Percentiles rank a stretch among this genome's conserved stretches.
phyloP scores from a whole-genome alignment of 2,888 invertebrate species.

The Selenia dentaria region DNA sequence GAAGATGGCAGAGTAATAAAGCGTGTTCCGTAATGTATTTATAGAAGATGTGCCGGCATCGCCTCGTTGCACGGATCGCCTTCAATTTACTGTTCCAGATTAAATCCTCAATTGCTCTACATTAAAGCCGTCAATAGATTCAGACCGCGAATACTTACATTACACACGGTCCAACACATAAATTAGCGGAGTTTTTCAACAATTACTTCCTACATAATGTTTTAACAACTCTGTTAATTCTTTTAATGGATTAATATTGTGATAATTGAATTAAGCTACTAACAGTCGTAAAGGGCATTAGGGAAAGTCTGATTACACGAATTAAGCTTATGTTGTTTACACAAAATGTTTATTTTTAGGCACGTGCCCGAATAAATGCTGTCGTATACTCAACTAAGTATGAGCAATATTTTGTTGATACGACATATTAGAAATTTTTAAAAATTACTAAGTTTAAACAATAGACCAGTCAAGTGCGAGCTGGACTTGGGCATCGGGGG shows the following conservation, averaged over 20 bases:
- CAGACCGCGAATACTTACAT: slow-evolving; percentile 26
- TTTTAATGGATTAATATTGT: slow-evolving; percentile 61
- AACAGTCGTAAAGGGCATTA: slow-evolving; percentile 52
- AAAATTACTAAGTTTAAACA: neutral
- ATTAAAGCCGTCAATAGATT: slow-evolving; percentile 36
- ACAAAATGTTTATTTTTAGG: slow-evolving; percentile 32
- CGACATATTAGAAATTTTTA: neutral
- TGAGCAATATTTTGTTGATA: slow-evolving; percentile 1
- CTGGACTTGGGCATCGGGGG: too few relatives aligned
- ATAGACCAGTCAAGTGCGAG: too few relatives aligned
- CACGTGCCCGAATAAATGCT: slow-evolving; percentile 22
- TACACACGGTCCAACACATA: slow-evolving; percentile 35
- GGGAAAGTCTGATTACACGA: slow-evolving; percentile 35
- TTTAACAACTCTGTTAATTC: slow-evolving; percentile 57
- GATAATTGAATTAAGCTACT: slow-evolving; percentile 61
- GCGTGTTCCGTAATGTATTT: slow-evolving; percentile 82
- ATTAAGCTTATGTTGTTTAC: slow-evolving; percentile 29
- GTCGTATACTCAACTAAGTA: slow-evolving; percentile 1
- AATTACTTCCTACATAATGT: slow-evolving; percentile 36
- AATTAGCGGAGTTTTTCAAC: slow-evolving; percentile 34
- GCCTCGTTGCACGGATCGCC: slow-evolving; percentile 62
- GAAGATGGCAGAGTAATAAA: slow-evolving; percentile 81
- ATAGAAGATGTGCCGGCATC: slow-evolving; percentile 67
- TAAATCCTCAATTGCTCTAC: slow-evolving; percentile 54
- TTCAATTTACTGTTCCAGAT: slow-evolving; percentile 67